These are phyloP conservation scores for Nemopilema nomurai DNA, from an alignment of 30 jellyfish, hydroid and myxozoan species.

Conservation along the genomic window DNA sequence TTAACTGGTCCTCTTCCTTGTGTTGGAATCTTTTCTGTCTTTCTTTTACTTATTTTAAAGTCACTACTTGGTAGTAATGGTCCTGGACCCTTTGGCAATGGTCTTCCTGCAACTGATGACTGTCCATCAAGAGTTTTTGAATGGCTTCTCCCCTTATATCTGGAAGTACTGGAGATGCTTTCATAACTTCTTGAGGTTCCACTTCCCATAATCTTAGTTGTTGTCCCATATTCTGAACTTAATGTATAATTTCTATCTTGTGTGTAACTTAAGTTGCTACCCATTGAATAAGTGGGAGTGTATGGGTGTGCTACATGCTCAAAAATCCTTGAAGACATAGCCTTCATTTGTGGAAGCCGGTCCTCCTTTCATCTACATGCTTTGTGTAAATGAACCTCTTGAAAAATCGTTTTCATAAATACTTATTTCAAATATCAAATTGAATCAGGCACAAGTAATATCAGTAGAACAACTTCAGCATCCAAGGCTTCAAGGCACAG, in stretches of 20 bases:
- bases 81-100: conserved; percentile 81
- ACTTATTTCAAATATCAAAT: too few relatives aligned
- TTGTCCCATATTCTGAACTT: conserved; percentile 52
- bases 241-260: conserved; percentile 12
- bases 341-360: not conserved
- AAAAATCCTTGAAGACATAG: conserved; percentile 50
- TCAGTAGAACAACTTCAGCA: not conserved
- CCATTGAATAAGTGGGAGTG: conserved; percentile 44
- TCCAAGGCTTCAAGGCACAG: not conserved
- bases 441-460: too few relatives aligned
- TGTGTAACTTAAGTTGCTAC: conserved; percentile 26
- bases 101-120: conserved; percentile 36
- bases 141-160: conserved; percentile 12
- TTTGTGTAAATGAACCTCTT: not conserved
- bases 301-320: not conserved
- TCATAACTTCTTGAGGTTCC: conserved; percentile 31
- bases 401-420: not conserved
- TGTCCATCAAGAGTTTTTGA: not conserved
- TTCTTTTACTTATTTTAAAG: conserved; percentile 11
- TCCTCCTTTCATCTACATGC: not conserved
- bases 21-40: conserved; percentile 14
- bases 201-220: conserved; percentile 42
- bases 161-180: not conserved
- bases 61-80: conserved; percentile 47
- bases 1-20: conserved; percentile 55